These are phyloP conservation scores for Agelaius phoeniceus DNA, from an alignment of 2,113 vertebrate genomes.

Conservation along the genomic window DNA sequence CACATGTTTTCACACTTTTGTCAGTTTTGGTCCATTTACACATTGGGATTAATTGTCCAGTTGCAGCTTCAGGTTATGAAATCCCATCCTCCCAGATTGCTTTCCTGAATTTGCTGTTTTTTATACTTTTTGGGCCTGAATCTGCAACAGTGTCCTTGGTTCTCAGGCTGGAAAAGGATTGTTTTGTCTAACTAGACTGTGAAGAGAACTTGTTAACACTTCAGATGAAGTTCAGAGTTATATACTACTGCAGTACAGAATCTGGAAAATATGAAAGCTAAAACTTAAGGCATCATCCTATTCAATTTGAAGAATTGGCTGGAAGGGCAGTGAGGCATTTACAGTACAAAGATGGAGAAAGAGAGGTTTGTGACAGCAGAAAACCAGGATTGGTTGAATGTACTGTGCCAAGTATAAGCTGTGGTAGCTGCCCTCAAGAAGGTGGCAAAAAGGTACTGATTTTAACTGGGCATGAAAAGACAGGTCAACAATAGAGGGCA, in stretches of 20 bases:
- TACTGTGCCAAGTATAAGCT: background rate
- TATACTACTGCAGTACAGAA: background rate
- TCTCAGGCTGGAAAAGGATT: background rate
- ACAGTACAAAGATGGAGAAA: background rate
- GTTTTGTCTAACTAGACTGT: background rate
- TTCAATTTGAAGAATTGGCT: background rate
- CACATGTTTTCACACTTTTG: background rate
- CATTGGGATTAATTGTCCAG: background rate
- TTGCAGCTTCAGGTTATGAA: background rate
- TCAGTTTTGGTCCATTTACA: background rate
- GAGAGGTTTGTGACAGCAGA: background rate
- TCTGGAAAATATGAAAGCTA: background rate
- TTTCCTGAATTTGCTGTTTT: rapidly evolving
- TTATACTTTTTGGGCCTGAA: too few species aligned
- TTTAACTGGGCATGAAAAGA: background rate
- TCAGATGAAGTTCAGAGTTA: background rate
- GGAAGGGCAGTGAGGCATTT: background rate
- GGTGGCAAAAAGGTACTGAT: background rate
- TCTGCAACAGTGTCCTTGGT: background rate
- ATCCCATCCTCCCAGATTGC: background rate
- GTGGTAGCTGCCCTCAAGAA: background rate
- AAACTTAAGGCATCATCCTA: background rate
- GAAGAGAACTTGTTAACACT: background rate
- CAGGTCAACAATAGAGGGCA: background rate
- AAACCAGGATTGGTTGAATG: background rate